phyloP scores from a whole-genome alignment of 2,797 vertebrate genomes.

The Brachymystax lenok region DNA sequence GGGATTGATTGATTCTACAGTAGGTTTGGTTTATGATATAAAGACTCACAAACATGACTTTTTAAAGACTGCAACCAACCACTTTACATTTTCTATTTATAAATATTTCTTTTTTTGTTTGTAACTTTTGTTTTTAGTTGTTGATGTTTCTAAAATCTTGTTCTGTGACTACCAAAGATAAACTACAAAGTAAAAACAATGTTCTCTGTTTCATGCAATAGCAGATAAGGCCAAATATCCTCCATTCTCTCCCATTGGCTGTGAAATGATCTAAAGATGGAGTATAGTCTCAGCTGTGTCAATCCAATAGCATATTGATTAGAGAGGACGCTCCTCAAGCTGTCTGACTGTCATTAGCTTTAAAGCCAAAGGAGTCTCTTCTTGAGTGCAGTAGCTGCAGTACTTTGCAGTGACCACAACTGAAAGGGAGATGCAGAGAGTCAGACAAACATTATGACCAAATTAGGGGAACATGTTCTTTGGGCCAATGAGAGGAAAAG shows the following conservation, averaged over 20 bases:
- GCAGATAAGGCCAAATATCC: conserved; percentile 96
- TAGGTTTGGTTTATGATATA: conserved; percentile 23
- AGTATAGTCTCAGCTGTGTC: conserved; percentile 71
- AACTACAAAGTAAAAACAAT: conserved; percentile 88
- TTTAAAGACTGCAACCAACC: conserved; percentile 77
- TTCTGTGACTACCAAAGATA: conserved; percentile 98
- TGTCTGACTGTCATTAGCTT: conserved; percentile 74
- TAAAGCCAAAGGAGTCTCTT: conserved; percentile 88
- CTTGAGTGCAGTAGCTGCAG: conserved; percentile 68
- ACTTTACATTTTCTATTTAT: conserved; percentile 80
- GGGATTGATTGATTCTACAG: conserved; percentile 25
- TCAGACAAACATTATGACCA: conserved; percentile 63
- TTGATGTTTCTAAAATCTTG: conserved; percentile 80
- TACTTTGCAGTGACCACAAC: conserved; percentile 85
- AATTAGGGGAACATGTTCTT: conserved; percentile 74
- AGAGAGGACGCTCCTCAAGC: conserved; percentile 68
- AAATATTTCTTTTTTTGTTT: conserved; percentile 73
- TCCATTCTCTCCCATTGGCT: conserved; percentile 84
- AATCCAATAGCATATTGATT: conserved; percentile 66
- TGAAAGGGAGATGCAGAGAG: conserved; percentile 68
- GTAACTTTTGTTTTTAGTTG: conserved; percentile 77
- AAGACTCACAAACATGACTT: conserved; percentile 63
- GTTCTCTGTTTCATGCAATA: conserved; percentile 97
- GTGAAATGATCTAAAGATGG: conserved; percentile 75
- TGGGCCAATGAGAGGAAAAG: conserved; percentile 60